Evolutionary conservation across 2,113 vertebrate species (phyloP).

Genomic region (Eupsittula cactorum): DNA sequence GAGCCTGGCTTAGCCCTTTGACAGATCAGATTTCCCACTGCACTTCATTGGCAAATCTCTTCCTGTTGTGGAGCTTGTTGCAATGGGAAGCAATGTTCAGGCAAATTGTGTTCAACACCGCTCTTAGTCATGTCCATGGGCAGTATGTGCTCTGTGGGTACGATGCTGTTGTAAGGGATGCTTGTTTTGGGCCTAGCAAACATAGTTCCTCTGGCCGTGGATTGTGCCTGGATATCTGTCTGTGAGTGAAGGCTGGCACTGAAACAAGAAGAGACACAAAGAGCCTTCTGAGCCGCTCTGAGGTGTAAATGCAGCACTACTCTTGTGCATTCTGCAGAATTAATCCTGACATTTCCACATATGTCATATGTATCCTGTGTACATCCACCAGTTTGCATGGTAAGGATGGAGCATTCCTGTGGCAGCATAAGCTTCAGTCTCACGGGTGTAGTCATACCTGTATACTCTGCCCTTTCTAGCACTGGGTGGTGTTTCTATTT

Average conservation of each 20-base stretch:
- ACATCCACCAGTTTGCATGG: not conserved
- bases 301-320: not conserved
- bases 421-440: not conserved
- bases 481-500: not conserved
- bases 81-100: not conserved
- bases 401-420: not conserved
- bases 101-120: not conserved
- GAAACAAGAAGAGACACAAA: not conserved
- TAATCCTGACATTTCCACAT: not conserved
- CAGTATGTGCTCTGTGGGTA: not conserved
- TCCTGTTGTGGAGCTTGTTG: not conserved
- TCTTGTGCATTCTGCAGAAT: not conserved
- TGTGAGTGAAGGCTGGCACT: not conserved
- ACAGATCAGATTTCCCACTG: not conserved
- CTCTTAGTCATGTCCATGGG: not conserved
- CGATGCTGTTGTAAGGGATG: not conserved
- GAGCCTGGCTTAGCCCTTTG: not conserved
- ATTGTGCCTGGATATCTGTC: not conserved
- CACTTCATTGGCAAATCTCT: accelerated
- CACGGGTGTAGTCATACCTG: not conserved
- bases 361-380: not conserved
- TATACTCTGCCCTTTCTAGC: not conserved
- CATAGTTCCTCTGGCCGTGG: accelerated
- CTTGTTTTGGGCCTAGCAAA: not conserved
- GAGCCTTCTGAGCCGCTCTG: not conserved